Evolutionary conservation across 2,888 invertebrate genomes (phyloP).

Genomic region (Lagria hirta): DNA sequence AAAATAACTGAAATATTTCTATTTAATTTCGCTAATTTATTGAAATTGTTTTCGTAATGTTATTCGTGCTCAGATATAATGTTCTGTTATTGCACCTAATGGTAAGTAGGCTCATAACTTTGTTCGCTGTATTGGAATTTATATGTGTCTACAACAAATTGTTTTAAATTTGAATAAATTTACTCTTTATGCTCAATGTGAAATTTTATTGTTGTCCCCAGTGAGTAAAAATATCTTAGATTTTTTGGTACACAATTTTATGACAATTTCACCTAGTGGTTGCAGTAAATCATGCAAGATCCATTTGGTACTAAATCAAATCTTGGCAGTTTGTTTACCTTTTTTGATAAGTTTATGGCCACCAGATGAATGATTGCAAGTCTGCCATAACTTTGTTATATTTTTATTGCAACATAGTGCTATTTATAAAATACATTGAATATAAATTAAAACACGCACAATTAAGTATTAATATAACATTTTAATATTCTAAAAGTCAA

Average conservation of each 20-base stretch:
- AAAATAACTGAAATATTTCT: conserved; percentile 26
- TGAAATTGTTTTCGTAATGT: conserved; percentile 24
- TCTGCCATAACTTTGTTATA: conserved; percentile 39
- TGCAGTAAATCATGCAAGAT: conserved; percentile 26
- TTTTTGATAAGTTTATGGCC: conserved; percentile 44
- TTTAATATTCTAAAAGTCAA: no score
- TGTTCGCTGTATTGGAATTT: conserved; percentile 23
- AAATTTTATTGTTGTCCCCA: conserved; percentile 27
- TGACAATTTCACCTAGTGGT: conserved; percentile 21
- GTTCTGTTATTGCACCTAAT: conserved; percentile 28
- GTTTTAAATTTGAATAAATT: conserved; percentile 30
- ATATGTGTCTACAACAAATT: conserved; percentile 25
- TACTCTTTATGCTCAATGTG: conserved; percentile 18
- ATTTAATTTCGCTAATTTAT: conserved; percentile 31
- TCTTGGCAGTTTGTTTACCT: conserved; percentile 46
- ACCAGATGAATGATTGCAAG: conserved; percentile 41
- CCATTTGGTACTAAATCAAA: conserved; percentile 42
- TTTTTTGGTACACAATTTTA: conserved; percentile 24
- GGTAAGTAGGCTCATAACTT: conserved; percentile 23
- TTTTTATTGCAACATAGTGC: conserved; percentile 31
- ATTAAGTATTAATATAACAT: no score
- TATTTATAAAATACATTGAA: no score
- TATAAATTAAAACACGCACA: no score
- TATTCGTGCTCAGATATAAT: conserved; percentile 21
- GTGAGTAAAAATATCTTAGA: no score